Conservation (phyloP, 2,797 vertebrate species). For the Nothura maculosa region DNA sequence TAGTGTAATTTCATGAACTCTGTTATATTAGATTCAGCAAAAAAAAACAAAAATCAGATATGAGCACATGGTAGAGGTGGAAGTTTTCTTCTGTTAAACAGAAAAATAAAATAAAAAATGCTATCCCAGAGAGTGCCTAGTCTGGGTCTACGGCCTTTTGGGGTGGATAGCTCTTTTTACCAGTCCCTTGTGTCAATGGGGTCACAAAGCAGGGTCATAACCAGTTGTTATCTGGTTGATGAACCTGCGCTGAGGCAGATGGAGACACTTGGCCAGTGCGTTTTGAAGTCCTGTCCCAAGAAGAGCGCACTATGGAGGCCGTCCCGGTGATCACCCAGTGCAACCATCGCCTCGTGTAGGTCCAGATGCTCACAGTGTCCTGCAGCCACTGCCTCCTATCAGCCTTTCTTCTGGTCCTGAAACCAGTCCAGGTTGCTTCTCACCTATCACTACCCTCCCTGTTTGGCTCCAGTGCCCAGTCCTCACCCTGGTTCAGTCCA, state of each 20-base stretch:
- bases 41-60: not conserved
- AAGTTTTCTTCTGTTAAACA: not conserved
- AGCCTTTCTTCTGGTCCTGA: not conserved
- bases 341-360: not conserved
- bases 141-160: not conserved
- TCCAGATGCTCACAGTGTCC: not conserved
- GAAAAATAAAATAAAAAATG: not conserved
- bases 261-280: not conserved
- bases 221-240: not conserved
- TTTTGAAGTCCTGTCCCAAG: not conserved
- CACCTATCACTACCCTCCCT: not conserved
- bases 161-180: not conserved
- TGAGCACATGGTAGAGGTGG: not conserved
- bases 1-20: not conserved
- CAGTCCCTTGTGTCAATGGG: accelerated
- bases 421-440: not conserved
- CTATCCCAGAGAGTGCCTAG: not conserved
- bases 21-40: not conserved
- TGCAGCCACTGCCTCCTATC: not conserved
- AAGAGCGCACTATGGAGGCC: not conserved
- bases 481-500: not conserved
- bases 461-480: not conserved
- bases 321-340: too few relatives aligned
- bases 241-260: not conserved
- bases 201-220: not conserved